Conservation (phyloP, 1,140 invertebrate genomes). For the Panulirus ornatus region DNA sequence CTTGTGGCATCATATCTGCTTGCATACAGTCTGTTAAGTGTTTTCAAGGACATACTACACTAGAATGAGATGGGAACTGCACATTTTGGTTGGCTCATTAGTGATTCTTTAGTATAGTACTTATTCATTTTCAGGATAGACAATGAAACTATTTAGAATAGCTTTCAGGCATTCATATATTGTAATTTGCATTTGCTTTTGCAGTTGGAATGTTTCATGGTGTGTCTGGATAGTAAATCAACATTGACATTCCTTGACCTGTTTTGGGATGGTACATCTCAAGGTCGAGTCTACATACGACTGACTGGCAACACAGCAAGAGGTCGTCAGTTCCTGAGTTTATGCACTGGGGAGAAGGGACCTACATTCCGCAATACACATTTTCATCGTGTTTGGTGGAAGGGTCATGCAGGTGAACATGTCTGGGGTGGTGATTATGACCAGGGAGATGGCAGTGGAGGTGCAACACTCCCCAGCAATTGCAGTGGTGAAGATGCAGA, state of each 20-base stretch:
- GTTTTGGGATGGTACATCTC: neutral
- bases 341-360: conserved; percentile 44
- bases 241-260: conserved; percentile 41
- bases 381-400: conserved; percentile 64
- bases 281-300: conserved; percentile 40
- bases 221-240: neutral
- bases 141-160: no score
- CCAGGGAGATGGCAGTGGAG: conserved; percentile 21
- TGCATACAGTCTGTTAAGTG: no score
- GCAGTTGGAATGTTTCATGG: conserved; percentile 32
- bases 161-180: no score
- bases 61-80: no score
- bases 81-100: no score
- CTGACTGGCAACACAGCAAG: conserved; percentile 26
- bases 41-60: no score
- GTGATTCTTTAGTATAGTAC: no score
- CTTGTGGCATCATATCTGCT: no score
- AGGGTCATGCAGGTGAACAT: conserved; percentile 26
- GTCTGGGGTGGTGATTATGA: conserved; percentile 49
- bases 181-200: neutral
- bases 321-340: conserved; percentile 35
- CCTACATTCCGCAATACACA: conserved; percentile 1
- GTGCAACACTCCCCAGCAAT: neutral
- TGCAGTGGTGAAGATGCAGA: neutral
- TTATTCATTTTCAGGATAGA: no score